These are phyloP conservation scores for Merodon equestris DNA, from an alignment of 2,888 invertebrate genomes.

Conservation along the genomic window DNA sequence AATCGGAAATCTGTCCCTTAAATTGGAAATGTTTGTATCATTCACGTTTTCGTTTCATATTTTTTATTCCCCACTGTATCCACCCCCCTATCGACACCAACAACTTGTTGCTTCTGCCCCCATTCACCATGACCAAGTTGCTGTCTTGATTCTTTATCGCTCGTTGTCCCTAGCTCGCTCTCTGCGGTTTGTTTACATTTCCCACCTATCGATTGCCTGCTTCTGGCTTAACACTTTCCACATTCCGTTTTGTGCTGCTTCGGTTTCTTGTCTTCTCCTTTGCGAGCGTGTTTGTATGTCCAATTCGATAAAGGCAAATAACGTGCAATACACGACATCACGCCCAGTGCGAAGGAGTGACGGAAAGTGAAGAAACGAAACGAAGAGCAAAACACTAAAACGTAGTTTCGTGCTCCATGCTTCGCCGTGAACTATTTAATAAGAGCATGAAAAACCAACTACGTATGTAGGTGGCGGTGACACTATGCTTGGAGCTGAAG, in stretches of 20 bases:
- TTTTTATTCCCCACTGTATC: constrained; percentile 1
- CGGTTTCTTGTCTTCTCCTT: no score
- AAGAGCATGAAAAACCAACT: constrained; percentile 20
- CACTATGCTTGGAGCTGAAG: constrained; percentile 57
- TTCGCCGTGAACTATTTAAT: constrained; percentile 23
- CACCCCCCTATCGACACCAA: constrained; percentile 16
- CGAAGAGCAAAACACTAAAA: no score
- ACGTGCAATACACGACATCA: constrained; percentile 1
- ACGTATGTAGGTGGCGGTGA: constrained; percentile 50
- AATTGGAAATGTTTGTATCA: no score
- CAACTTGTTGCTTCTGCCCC: constrained; percentile 49
- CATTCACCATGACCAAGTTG: constrained; percentile 26
- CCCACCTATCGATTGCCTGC: constrained; percentile 37
- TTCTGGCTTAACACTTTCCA: constrained; percentile 7
- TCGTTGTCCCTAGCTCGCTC: constrained; percentile 18
- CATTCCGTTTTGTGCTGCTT: constrained; percentile 3
- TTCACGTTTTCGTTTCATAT: no score
- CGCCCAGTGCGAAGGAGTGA: constrained; percentile 19
- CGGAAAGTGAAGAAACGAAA: background rate
- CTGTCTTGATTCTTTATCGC: constrained; percentile 6
- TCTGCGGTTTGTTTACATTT: constrained; percentile 52
- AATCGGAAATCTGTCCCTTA: no score
- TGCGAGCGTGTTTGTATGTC: background rate
- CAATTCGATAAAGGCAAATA: constrained; percentile 32
- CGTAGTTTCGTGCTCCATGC: no score